phyloP scores from a whole-genome alignment of 2,888 invertebrate species.

The Eupsilia transversa region DNA sequence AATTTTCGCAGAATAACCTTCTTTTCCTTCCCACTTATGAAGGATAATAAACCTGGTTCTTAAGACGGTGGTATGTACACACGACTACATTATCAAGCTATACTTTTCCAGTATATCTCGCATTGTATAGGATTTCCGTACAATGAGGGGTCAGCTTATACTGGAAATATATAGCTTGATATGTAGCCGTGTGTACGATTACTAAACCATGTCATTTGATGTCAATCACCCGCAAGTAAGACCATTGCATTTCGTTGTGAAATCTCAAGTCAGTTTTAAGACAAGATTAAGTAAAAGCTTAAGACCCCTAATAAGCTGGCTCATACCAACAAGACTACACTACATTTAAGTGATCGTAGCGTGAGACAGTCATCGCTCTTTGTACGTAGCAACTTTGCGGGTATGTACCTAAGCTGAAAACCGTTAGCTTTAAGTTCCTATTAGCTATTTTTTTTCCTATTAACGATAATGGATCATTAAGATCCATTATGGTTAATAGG shows the following conservation, averaged over 20 bases:
- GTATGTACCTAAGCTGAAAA: not conserved
- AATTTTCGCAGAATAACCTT: slow-evolving; percentile 19
- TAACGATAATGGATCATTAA: no score
- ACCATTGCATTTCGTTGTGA: not conserved
- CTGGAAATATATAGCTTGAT: no score
- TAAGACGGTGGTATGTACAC: no score
- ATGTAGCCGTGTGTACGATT: no score
- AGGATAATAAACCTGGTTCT: no score
- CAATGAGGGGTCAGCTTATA: no score
- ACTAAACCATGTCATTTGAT: slow-evolving; percentile 1
- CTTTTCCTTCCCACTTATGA: slow-evolving; percentile 2
- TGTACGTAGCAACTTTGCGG: not conserved
- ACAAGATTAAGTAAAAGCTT: not conserved
- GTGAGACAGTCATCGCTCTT: not conserved
- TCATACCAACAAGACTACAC: not conserved
- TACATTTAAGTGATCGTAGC: not conserved
- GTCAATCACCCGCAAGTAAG: not conserved
- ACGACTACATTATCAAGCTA: no score
- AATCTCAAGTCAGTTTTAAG: slow-evolving; percentile 7
- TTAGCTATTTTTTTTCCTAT: no score
- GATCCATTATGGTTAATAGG: no score
- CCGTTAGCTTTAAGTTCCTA: no score
- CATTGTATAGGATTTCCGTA: no score
- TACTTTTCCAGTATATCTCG: no score
- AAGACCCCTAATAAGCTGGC: not conserved